These are phyloP conservation scores for Danio rerio DNA, from an alignment of 2,113 vertebrate genomes.

Conservation along the genomic window GRCz12tu NC_133188.1:36933501-36934000, in stretches of 20 bases:
- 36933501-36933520: not conserved
- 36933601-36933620: not conserved
- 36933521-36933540: not conserved
- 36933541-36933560: not conserved
- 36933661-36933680: conserved; percentile 39
- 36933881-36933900: conserved; percentile 30
- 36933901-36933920: conserved; percentile 36
- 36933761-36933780: conserved; percentile 55
- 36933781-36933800: conserved; percentile 62
- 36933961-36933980: conserved; percentile 75
- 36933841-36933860: conserved; percentile 47
- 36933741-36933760: conserved; percentile 57
- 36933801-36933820: conserved; percentile 17
- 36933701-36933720: not conserved
- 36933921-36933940: conserved; percentile 63
- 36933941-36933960: conserved; percentile 68
- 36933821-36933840: conserved; percentile 50
- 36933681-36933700: conserved; percentile 62
- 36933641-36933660: not conserved
- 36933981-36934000: conserved; percentile 64
- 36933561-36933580: not conserved
- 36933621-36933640: not conserved
- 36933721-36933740: conserved; percentile 62
- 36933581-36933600: not conserved
- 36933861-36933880: conserved; percentile 45